Conservation (phyloP, 1,140 invertebrate species). For the Lordiphosa collinella region DNA sequence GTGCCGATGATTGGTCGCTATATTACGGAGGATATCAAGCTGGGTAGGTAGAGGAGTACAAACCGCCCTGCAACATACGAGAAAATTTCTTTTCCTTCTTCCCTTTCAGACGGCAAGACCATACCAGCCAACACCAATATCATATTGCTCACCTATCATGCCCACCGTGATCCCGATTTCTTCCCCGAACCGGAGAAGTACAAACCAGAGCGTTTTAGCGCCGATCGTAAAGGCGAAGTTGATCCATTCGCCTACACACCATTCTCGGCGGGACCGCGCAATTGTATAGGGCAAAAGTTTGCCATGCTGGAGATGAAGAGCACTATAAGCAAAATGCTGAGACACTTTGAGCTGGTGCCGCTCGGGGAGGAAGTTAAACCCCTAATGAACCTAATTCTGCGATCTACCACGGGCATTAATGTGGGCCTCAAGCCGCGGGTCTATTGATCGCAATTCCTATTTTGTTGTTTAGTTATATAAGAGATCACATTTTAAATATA, state of each 20-base stretch:
- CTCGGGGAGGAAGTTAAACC: conserved; percentile 48
- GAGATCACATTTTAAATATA: too few species aligned
- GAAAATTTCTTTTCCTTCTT: too few species aligned
- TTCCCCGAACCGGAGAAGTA: conserved; percentile 84
- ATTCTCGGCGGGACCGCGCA: conserved; percentile 84
- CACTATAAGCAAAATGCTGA: conserved; percentile 75
- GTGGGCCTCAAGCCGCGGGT: conserved; percentile 54
- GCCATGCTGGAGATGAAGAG: conserved; percentile 89
- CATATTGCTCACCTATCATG: conserved; percentile 76
- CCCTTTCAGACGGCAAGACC: conserved; percentile 48
- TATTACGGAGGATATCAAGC: conserved; percentile 80
- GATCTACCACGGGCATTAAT: conserved; percentile 64
- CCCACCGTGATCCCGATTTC: conserved; percentile 81
- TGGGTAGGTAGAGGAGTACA: too few species aligned
- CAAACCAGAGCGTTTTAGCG: conserved; percentile 84
- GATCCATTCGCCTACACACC: conserved; percentile 82
- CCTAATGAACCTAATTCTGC: conserved; percentile 56
- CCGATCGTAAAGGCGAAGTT: conserved; percentile 73
- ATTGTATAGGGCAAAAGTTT: conserved; percentile 88
- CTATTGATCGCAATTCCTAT: conserved; percentile 23
- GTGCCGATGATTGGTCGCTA: conserved; percentile 84
- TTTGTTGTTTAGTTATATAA: conserved; percentile 1
- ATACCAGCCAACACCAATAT: conserved; percentile 79
- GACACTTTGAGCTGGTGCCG: conserved; percentile 75
- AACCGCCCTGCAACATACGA: too few species aligned